Conservation (phyloP, 1,140 invertebrate genomes). For the Trachelipus rathkii region DNA sequence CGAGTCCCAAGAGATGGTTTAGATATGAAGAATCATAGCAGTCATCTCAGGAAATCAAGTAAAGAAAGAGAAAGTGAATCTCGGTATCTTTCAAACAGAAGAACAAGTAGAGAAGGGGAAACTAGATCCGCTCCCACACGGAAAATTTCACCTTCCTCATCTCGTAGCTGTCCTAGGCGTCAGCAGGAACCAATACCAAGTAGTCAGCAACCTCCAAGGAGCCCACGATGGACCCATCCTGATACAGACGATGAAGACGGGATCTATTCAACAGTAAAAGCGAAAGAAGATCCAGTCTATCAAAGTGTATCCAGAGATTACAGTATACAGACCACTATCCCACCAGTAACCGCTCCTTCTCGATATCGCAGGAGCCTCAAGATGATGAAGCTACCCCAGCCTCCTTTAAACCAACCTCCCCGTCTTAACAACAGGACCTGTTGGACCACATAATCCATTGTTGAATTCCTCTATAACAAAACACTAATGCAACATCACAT, state of each 20-base stretch:
- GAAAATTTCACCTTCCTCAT: neutral
- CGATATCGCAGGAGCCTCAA: conserved; percentile 36
- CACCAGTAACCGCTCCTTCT: conserved; percentile 37
- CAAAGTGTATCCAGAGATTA: conserved; percentile 38
- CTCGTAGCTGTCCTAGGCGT: neutral
- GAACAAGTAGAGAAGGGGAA: neutral
- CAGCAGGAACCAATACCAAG: neutral
- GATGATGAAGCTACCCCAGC: conserved; percentile 34
- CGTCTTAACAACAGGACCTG: conserved; percentile 37
- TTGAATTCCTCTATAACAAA: conserved; percentile 13
- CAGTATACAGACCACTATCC: conserved; percentile 37
- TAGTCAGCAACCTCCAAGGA: conserved; percentile 23
- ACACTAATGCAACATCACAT: neutral
- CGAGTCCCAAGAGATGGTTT: neutral
- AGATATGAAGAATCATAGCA: neutral
- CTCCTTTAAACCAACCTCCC: conserved; percentile 36
- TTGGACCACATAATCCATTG: conserved; percentile 37
- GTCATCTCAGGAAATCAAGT: neutral
- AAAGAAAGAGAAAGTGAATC: conserved; percentile 19
- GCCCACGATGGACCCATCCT: conserved; percentile 35
- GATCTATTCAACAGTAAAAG: conserved; percentile 36
- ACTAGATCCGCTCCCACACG: neutral
- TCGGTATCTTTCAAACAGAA: neutral
- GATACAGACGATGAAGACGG: conserved; percentile 39
- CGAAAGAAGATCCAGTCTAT: conserved; percentile 40